Conservation (phyloP, 2,113 vertebrate genomes). For the Solea solea region DNA sequence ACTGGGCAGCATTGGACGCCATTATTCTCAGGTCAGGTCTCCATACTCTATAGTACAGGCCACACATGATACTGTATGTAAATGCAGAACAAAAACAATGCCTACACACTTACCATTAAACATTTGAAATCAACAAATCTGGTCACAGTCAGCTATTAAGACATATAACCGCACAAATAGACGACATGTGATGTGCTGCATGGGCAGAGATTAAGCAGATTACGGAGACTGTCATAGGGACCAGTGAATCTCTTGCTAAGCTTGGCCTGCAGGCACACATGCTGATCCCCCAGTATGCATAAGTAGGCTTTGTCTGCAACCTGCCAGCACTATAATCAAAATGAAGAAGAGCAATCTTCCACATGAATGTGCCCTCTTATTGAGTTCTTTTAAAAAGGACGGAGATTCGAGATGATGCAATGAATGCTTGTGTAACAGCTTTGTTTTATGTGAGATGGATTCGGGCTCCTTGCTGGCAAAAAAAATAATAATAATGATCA, state of each 20-base stretch:
- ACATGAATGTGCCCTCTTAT: slow-evolving; percentile 47
- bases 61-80: not conserved
- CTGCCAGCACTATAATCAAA: slow-evolving; percentile 59
- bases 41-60: too few species aligned
- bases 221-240: slow-evolving; percentile 54
- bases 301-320: slow-evolving; percentile 57
- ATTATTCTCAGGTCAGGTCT: not conserved
- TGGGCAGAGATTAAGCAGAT: slow-evolving; percentile 66
- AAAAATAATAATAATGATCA: slow-evolving; percentile 1
- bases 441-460: slow-evolving; percentile 33
- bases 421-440: slow-evolving; percentile 35
- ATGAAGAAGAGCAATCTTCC: slow-evolving; percentile 39
- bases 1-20: not conserved
- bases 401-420: slow-evolving; percentile 45
- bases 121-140: not conserved
- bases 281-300: slow-evolving; percentile 44
- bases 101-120: not conserved
- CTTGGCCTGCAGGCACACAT: slow-evolving; percentile 52
- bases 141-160: not conserved
- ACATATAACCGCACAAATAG: slow-evolving; percentile 39
- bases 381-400: slow-evolving; percentile 28
- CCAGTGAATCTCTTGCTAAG: slow-evolving; percentile 63
- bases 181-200: slow-evolving; percentile 37
- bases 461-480: slow-evolving; percentile 4
- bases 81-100: not conserved